Evolutionary conservation across 2,888 invertebrate genomes (phyloP), one percentile per base, ranked within the genome.

Genomic region (Lordiphosa fenestrarum): DNA sequence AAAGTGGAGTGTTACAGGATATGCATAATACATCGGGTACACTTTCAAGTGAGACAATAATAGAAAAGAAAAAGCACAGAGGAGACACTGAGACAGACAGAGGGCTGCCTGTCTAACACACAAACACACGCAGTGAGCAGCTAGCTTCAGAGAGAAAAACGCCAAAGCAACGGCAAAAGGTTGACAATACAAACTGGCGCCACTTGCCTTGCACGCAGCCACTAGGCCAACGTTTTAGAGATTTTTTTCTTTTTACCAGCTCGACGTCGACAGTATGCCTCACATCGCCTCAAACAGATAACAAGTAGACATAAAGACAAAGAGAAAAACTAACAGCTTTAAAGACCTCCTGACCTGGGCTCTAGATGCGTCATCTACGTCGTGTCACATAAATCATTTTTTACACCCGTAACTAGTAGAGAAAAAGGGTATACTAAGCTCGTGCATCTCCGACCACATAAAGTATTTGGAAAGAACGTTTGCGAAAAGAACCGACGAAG

Each of bases 1-100:
- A 84, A 84, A 85, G 80, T 75, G 83, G 80, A 81, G 81, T 84
- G 86, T 80, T 77, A 84, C 84, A 84, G 84, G 86, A 85, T 83
- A 84, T 85, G 81, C 86, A 84, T 85, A 84, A 84, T 80, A 77
- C 81, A 83, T 86, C 70, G 71, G 75, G 76, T 84, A 82, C 84
- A 84, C 78, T 78, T 84, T 84, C 82, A 78, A 78, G 78, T 84
- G 77, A 78, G 77, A 84, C 77, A 81, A 78, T 78, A 78, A 84
- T 78, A 78, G 77, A 84, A 84, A 84, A 84, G 81, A 78, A 78
- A 84, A 66, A 81, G 74, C 63, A 80, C 72, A 48, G 53, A 57
- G 66, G 58, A 47, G 30, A 9, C 36, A 39, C 41, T 46, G 44
- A 66, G 37, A 65, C 38, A 52, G 55, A 51, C 30, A 53, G 39